Base-by-base conservation (phyloP, 2,888 invertebrate genomes). In the Brenthis daphne region DNA sequence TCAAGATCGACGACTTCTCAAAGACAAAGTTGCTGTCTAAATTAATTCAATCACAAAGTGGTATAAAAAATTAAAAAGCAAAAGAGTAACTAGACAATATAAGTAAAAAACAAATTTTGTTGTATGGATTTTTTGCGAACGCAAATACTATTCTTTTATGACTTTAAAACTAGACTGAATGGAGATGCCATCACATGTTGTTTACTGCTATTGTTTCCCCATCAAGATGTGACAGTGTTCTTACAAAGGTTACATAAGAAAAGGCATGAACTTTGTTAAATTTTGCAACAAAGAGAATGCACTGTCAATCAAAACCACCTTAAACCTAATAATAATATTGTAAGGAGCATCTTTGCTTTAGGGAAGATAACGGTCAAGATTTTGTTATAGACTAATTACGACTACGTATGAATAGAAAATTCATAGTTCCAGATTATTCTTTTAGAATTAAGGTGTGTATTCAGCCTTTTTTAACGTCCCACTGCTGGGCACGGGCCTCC, bases 261-360 rank as follows among this genome's bases (percentile, higher is more conserved):
- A 67, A 64, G 64, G 60, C 76, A 74, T 77, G 78, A 77, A 77
- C 78, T 74, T 68, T 74, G 74, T 75, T 73, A 57, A 68, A 58
- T 73, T 74, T 67, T 69, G 67, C 73, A 67, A 71, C 72, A 70
- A 73, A 61, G 70, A 69, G 65, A 70, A 69, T 61, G 56, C 51
- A 66, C 69, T 74, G 76, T 78, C 77, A 77, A 76, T 77, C 77
- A 77, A 70, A 70, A 53, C 33, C 33, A n/a, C 24, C 60, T 29
- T 24, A 24, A 20, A 20, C 0, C 20, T 58, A 60, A 60, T 48
- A 60, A 50, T 60, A 60, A 60, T 58, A 58, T 50, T 60, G 60
- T 60, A 63, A 16, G 53, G 37, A 37, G 51, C 37, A 50, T 16
- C 53, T 51, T 61, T 20, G 51, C 6, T 3, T 58, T 50, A n/a